Conservation (phyloP, 2,113 vertebrate species). For the Psammodynastes pulverulentus region DNA sequence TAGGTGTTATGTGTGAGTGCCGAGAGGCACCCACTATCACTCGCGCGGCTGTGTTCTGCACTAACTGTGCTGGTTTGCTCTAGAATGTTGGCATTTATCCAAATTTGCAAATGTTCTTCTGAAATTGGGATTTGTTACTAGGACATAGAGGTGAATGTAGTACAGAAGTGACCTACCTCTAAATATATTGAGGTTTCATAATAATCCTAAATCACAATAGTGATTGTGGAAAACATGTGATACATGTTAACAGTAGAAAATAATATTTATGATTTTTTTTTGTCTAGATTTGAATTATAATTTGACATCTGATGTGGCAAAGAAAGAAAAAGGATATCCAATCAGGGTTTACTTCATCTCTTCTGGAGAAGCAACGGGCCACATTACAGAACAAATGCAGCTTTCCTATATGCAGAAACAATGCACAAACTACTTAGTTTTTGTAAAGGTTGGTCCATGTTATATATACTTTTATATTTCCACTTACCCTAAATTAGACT, state of each 20-base stretch:
- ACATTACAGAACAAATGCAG: constrained; percentile 76
- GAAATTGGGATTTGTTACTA: not conserved
- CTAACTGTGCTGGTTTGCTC: not conserved
- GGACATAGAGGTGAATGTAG: not conserved
- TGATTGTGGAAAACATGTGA: not conserved
- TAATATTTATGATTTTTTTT: constrained; percentile 32
- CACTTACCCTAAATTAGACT: not conserved
- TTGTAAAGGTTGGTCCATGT: constrained; percentile 84
- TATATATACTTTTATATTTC: not conserved
- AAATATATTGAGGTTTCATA: constrained; percentile 18
- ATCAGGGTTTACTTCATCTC: constrained; percentile 84
- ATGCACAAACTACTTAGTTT: constrained; percentile 81
- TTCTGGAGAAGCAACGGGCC: constrained; percentile 79
- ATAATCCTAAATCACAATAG: not conserved
- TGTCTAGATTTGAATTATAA: constrained; percentile 86
- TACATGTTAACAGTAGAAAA: not conserved
- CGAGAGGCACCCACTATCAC: no score
- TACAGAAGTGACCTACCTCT: not conserved
- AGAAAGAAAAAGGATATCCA: constrained; percentile 82
- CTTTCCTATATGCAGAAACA: constrained; percentile 77
- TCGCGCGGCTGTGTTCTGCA: no score
- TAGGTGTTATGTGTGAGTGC: no score
- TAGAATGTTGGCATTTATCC: not conserved
- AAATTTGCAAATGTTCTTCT: not conserved
- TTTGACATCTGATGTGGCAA: constrained; percentile 87